Percentiles rank a stretch among this genome's conserved stretches.
Evolutionary conservation across 2,797 vertebrate species (phyloP).

Genomic region (Notolabrus celidotus): DNA sequence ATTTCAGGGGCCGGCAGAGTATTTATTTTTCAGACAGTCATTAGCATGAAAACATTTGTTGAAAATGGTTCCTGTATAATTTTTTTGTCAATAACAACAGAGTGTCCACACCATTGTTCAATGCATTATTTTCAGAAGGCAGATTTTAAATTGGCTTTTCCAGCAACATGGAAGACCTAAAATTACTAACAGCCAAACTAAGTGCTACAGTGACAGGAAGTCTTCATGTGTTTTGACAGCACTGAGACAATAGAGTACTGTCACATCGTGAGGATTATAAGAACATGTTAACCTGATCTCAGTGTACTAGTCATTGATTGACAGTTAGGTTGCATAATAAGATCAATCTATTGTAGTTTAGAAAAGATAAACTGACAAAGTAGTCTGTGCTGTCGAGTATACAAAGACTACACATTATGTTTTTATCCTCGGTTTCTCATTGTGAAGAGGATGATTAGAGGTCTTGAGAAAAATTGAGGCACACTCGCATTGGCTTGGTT

Average conservation of each 20-base stretch:
- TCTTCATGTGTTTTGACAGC: not conserved
- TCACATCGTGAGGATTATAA: not conserved
- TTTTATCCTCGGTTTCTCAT: not conserved
- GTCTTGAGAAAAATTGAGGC: constrained; percentile 10
- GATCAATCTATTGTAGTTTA: not conserved
- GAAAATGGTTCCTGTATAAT: not conserved
- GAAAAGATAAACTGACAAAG: not conserved
- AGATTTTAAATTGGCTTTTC: not conserved
- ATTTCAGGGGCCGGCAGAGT: not conserved
- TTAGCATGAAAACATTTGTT: not conserved
- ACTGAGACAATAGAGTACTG: not conserved
- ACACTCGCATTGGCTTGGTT: constrained; percentile 1
- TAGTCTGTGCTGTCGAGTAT: not conserved
- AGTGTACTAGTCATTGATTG: not conserved
- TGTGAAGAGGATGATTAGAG: not conserved
- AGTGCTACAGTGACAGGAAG: not conserved
- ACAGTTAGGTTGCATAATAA: not conserved
- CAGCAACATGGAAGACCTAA: not conserved
- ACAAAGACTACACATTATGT: constrained; percentile 1
- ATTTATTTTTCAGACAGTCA: not conserved
- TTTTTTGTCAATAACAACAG: not conserved
- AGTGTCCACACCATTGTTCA: not conserved
- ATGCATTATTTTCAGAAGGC: not conserved
- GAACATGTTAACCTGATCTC: not conserved
- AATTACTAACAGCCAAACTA: not conserved